Percentiles rank a stretch among this genome's conserved stretches.
phyloP scores from a whole-genome alignment of 1,140 invertebrate species.

The Thalassaphorura encarpata region DNA sequence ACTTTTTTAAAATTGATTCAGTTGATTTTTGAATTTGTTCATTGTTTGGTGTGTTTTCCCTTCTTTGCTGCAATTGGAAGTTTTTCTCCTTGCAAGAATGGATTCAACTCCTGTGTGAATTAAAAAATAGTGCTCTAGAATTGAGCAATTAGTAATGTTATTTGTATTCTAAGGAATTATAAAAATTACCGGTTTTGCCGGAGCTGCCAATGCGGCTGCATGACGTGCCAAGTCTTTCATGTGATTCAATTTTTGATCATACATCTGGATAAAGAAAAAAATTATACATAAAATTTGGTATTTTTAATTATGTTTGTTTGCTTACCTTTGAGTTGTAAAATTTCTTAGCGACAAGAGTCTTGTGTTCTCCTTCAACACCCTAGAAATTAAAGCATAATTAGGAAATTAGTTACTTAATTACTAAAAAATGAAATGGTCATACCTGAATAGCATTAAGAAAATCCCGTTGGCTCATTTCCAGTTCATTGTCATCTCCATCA shows the following conservation, averaged over 20 bases:
- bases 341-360: constrained; percentile 69
- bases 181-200: neutral
- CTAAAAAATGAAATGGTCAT: neutral
- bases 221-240: neutral
- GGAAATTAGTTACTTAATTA: neutral
- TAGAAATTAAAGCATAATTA: neutral
- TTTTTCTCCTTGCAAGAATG: constrained; percentile 66
- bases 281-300: neutral
- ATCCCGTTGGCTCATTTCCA: constrained; percentile 35
- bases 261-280: constrained; percentile 13
- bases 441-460: constrained; percentile 35
- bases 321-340: constrained; percentile 52
- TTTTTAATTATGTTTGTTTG: neutral
- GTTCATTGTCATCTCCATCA: constrained; percentile 18
- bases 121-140: neutral
- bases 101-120: constrained; percentile 51
- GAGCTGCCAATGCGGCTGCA: neutral
- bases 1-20: neutral
- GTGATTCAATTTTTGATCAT: neutral
- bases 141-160: neutral
- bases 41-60: constrained; percentile 39
- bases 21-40: neutral
- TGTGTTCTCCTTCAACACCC: constrained; percentile 42
- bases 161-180: neutral
- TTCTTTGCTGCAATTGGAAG: constrained; percentile 80